Percentiles rank a stretch among this genome's conserved stretches.
These are phyloP conservation scores for Lottia scabra DNA, from an alignment of 2,888 invertebrate genomes.

Conservation along the genomic window DNA sequence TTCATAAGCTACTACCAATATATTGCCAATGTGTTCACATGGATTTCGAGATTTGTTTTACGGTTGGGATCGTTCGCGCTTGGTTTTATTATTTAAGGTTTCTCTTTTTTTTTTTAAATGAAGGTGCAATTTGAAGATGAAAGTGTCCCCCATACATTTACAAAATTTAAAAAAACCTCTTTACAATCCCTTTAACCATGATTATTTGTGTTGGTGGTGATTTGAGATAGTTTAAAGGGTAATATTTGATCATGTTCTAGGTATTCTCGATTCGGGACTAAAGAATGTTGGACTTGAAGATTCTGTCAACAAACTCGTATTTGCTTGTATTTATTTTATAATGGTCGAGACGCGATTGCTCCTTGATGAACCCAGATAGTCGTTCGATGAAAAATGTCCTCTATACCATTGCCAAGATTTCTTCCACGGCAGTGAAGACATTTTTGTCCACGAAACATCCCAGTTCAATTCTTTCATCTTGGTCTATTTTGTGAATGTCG, in stretches of 20 bases:
- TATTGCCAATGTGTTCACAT: too few relatives aligned
- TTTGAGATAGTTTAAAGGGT: background rate
- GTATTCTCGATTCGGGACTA: background rate
- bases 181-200: too few relatives aligned
- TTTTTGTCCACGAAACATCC: background rate
- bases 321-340: background rate
- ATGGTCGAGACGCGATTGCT: background rate
- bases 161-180: too few relatives aligned
- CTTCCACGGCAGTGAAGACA: background rate
- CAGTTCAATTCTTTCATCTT: background rate
- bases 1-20: too few relatives aligned
- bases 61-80: too few relatives aligned
- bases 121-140: too few relatives aligned
- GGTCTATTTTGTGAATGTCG: background rate
- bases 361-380: background rate
- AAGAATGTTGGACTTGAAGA: background rate
- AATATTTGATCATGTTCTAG: constrained; percentile 1
- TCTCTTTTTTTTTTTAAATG: too few relatives aligned
- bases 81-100: too few relatives aligned
- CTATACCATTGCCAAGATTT: background rate
- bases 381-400: background rate
- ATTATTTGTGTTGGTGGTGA: background rate
- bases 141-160: too few relatives aligned
- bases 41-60: too few relatives aligned
- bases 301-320: background rate